A percentile compares a stretch with the other conserved stretches of the same genome.
These are phyloP conservation scores for Squalus acanthias DNA, from an alignment of 2,797 vertebrate species.

Conservation along the genomic window DNA sequence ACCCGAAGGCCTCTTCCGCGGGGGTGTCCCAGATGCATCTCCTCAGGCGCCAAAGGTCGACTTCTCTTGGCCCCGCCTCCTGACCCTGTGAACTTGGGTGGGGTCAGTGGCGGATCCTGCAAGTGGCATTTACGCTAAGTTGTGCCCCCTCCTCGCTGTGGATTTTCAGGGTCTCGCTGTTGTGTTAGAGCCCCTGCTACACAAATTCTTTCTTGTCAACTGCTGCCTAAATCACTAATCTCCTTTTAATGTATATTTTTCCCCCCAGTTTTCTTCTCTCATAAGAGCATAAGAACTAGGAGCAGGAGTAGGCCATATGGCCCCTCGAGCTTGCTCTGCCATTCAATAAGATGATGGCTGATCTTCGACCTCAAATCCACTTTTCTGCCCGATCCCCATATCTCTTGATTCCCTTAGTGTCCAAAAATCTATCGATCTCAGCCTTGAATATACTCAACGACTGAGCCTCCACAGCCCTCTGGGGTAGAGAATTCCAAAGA, in stretches of 20 bases:
- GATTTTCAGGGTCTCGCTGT: not conserved
- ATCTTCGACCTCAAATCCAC: no score
- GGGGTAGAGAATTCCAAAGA: no score
- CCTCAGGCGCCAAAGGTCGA: not conserved
- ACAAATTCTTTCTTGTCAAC: not conserved
- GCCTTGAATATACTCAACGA: no score
- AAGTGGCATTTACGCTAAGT: not conserved
- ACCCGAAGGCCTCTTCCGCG: not conserved
- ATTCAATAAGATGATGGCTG: no score
- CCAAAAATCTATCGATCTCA: no score
- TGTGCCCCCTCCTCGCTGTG: not conserved
- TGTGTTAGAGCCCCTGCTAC: not conserved
- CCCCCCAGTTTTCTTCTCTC: not conserved
- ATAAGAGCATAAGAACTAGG: no score
- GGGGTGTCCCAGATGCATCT: not conserved
- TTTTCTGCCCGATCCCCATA: no score
- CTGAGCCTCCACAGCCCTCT: no score
- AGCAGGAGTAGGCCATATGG: no score
- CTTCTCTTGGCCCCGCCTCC: not conserved
- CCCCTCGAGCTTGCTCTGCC: no score
- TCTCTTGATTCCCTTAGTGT: no score
- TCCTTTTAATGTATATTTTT: not conserved
- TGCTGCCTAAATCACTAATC: not conserved
- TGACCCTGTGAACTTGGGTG: not conserved
- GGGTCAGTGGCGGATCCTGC: no score